Evolutionary conservation across 2,888 invertebrate genomes (phyloP).

Genomic region (Andrena marginata): DNA sequence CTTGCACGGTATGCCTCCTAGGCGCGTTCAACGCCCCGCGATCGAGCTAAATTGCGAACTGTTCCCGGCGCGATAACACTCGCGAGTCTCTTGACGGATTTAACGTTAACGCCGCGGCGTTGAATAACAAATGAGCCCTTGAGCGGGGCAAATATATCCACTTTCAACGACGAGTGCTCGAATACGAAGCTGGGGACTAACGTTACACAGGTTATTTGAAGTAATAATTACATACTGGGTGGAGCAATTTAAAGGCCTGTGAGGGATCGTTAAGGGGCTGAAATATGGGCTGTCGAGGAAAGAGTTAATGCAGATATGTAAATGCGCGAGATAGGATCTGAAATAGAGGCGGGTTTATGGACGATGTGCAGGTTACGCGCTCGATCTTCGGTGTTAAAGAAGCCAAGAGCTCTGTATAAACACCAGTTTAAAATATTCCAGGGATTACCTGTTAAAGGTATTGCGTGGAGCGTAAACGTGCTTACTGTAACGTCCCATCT

Average conservation of each 20-base stretch:
- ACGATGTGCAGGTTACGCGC: neutral
- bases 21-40: neutral
- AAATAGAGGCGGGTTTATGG: neutral
- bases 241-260: neutral
- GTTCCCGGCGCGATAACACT: slow-evolving; percentile 20
- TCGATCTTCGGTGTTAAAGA: neutral
- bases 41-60: slow-evolving; percentile 3
- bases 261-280: slow-evolving; percentile 1
- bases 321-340: slow-evolving; percentile 1
- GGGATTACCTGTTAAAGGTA: neutral
- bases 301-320: neutral
- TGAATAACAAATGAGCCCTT: slow-evolving; percentile 5
- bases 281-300: neutral
- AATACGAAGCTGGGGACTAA: neutral
- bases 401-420: neutral
- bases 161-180: too few species aligned
- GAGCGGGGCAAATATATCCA: neutral
- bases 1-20: slow-evolving; percentile 4
- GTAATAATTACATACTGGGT: neutral
- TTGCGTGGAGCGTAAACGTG: neutral
- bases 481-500: neutral
- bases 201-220: neutral
- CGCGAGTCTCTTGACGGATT: slow-evolving; percentile 3
- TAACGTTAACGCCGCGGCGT: neutral
- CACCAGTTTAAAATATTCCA: neutral